Base-by-base conservation (phyloP, 2,113 vertebrate genomes). In the Corvus cornix region DNA sequence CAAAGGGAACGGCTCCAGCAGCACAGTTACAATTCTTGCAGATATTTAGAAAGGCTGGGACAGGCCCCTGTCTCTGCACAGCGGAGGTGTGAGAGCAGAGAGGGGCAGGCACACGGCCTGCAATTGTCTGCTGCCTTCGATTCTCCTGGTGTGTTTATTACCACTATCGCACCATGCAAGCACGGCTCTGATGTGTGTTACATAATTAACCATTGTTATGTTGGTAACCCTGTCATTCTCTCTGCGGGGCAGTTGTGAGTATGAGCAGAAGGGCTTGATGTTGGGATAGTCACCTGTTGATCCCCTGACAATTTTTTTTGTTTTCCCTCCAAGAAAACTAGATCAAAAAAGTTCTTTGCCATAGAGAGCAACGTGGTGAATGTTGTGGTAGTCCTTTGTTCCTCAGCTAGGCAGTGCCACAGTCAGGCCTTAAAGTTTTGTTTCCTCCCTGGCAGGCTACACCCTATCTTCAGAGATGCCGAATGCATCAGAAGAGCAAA, bases 71-170 rank as follows among this genome's bases (percentile, higher is more conserved):
- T 49, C 76, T 41, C 11, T 12, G 21, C 7, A 1, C 26, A 37
- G 28, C 11, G 0, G 1, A 77, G 39, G 4, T 19, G 1, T 33
- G 10, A 13, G 19, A 33, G 60, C 30, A 13, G 18, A 3, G 44
- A 39, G 48, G 23, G 16, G 31, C 33, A 3, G 44, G 44, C 44
- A 16, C 16, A 2, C 18, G 1, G 3, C 6, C 44, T 15, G n/a
- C 58, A 28, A 22, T 33, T 48, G 16, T 7, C 39, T 78, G 35
- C 80, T 52, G 19, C 1, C 48, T 31, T 72, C 39, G 0, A 9
- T 26, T 59, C 46, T 75, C 27, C 49, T 18, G 31, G 27, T 24
- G 27, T 23, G 10, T n/a, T 87, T 92, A 56, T 76, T 72, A 8
- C 41, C 37, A 10, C 22, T 51, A 24, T 21, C 53, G 73, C 59